These are phyloP conservation scores for Meloe dianella DNA, from an alignment of 2,888 invertebrate genomes.

Conservation along the genomic window DNA sequence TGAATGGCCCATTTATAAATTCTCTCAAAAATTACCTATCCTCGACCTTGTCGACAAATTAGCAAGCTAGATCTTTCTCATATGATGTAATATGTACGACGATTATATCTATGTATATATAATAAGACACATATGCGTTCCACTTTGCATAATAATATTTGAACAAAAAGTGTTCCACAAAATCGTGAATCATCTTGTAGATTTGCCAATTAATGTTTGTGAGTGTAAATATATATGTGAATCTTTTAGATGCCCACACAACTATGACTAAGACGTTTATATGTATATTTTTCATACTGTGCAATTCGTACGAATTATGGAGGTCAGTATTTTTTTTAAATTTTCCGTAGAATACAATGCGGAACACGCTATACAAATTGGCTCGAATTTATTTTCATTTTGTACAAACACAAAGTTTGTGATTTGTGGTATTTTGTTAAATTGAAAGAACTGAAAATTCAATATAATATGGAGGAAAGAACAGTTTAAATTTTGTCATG, in stretches of 20 bases:
- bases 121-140: neutral
- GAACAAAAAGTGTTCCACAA: conserved; percentile 1
- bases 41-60: neutral
- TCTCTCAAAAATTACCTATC: neutral
- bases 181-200: conserved; percentile 12
- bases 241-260: neutral
- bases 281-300: conserved; percentile 22
- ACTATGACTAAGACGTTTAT: conserved; percentile 4
- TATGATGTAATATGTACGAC: neutral
- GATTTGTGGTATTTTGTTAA: conserved; percentile 5
- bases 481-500: neutral
- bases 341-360: conserved; percentile 25
- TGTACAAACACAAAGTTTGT: neutral
- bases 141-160: neutral
- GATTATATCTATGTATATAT: conserved; percentile 5
- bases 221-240: neutral
- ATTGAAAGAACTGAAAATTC: neutral
- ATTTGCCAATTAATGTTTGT: conserved; percentile 2
- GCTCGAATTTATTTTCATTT: conserved; percentile 28
- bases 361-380: conserved; percentile 28
- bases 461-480: neutral
- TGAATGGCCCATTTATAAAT: neutral
- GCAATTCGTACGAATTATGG: conserved; percentile 34
- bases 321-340: conserved; percentile 39
- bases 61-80: neutral